Conservation (phyloP, 1,140 invertebrate genomes). For the Diachasmimorpha longicaudata region DNA sequence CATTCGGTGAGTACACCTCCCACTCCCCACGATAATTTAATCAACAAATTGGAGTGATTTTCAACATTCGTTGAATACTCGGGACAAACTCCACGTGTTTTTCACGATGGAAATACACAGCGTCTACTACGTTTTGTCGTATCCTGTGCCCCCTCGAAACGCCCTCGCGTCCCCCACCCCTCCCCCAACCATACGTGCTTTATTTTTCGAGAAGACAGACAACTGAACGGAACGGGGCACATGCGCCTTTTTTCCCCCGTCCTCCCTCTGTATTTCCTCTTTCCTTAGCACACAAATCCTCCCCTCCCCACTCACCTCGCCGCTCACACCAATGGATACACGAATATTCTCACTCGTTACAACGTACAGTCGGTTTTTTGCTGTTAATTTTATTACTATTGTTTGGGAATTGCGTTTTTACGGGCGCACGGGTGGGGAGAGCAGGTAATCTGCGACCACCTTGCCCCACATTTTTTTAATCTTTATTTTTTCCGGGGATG, state of each 20-base stretch:
- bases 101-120: neutral
- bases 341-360: neutral
- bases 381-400: neutral
- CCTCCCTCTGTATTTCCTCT: neutral
- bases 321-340: neutral
- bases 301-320: neutral
- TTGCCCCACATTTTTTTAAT: neutral
- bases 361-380: neutral
- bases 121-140: neutral
- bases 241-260: neutral
- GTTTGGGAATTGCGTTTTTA: neutral
- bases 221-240: neutral
- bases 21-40: neutral
- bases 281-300: neutral
- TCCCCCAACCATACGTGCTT: neutral
- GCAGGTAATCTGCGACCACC: neutral
- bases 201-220: neutral
- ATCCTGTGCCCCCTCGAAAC: slow-evolving; percentile 1
- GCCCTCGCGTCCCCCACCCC: neutral
- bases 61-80: neutral
- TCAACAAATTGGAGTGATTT: neutral
- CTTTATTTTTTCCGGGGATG: neutral
- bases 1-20: no score
- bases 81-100: slow-evolving; percentile 8
- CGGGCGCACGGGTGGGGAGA: no score